Evolutionary conservation across 2,113 vertebrate genomes (phyloP), one percentile per base, ranked within the genome.

Genomic region (Prinia subflava): DNA sequence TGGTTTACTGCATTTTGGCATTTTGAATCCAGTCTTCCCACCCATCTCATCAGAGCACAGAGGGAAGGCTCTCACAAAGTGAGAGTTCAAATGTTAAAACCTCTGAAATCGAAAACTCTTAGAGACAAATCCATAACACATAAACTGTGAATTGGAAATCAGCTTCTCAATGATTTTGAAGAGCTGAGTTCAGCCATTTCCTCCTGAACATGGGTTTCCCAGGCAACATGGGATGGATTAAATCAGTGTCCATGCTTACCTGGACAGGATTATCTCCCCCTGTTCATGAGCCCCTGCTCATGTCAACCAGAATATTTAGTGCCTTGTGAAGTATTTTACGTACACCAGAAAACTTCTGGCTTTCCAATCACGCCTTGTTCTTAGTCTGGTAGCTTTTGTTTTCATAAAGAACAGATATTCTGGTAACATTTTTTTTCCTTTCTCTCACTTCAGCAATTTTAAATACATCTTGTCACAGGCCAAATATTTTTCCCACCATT

Each of bases 391-490:
- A 75, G 71, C 10, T 95, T 76, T 88, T 35, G 41, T 71, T 92
- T 88, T 67, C 52, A 46, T 65, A 31, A 47, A 64, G 59, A 83
- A 56, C 22, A 56, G 63, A 71, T 83, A 82, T 69, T 73, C 50
- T 69, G 41, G 24, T 59, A 77, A 52, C 16, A 11, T 79, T 92
- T 85, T 78, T 71, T 71, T 41, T 83, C 30, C 39, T 86, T 88
- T 62, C 50, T 52, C 27, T 90, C 71, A 70, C 90, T 92, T 90
- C 79, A 96, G 64, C 79, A 81, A 9, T 78, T 93, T 90, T 93
- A 92, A 95, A 94, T 57, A 56, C 47, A 64, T 60, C 79, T 77
- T 83, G 50, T 86, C 67, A 94, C 71, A 90, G 46, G 63, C 47
- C 75, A 90, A 94, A 83, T 94, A 77, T 80, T 94, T 89, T 65